Base-by-base conservation (phyloP, 2,888 invertebrate genomes). In the Cataglyphis altisquamis region DNA sequence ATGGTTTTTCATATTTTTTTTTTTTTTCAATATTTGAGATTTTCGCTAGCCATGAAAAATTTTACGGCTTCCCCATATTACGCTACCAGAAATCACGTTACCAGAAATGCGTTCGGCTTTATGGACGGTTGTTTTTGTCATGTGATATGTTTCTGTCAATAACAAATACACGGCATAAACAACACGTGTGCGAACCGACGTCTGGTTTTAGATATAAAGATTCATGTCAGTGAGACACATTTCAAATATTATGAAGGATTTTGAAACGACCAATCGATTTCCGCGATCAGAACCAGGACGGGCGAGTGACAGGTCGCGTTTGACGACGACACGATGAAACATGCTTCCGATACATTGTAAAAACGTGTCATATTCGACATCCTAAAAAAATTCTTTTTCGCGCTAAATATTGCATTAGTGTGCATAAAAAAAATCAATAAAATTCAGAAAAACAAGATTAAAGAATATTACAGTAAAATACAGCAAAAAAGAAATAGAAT, bases 311-410 rank as follows among this genome's bases (percentile, higher is more conserved):
- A 80, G 78, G 78, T 62, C 60, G 78, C 70, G 60, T 80, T 80
- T 80, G 78, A 80, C 78, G 70, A 80, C 70, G 78, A 80, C 78
- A 80, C 70, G 70, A 80, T 80, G 78, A 80, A 80, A 80, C 78
- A 80, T 80, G 55, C 70, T 80, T 70, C 60, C 60, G 78, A 80
- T 80, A 80, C 60, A 60, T 80, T 80, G 70, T 80, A 80, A 80
- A 80, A 80, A 62, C 45, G 78, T 80, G 60, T 80, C 78, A 70
- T 39, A 57, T 36, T 70, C 60, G 70, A 60, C 70, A 80, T 70
- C 32, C 60, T 62, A 78, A 36, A 67, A 77, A 70, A 55, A 68
- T 45, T 21, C 36, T 36, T 52, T 32, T 68, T 55, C 41, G 32
- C 32, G 12, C 21, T 15, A 25, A 12, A 45, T 45, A 63, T 60